A percentile compares a stretch with the other conserved stretches of the same genome.
Conservation (phyloP, 2,797 vertebrate genomes). For the Mormyrus hasselquistii region DNA sequence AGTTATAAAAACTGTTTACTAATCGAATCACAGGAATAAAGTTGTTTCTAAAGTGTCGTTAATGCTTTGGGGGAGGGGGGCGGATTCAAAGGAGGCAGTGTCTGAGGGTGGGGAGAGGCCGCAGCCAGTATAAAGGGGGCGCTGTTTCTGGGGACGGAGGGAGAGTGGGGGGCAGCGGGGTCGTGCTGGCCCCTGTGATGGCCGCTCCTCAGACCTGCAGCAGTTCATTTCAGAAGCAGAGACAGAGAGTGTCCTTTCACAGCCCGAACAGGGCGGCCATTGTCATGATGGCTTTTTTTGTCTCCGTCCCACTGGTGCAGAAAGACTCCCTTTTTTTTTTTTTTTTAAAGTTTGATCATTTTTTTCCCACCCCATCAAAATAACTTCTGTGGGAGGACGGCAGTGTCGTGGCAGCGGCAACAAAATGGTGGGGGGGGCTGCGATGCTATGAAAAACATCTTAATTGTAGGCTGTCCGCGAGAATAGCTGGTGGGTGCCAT, state of each 20-base stretch:
- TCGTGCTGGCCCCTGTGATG: neutral
- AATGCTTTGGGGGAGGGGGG: neutral
- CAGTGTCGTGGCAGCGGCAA: conserved; percentile 10
- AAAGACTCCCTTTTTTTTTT: conserved; percentile 2
- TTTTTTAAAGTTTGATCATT: neutral
- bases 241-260: conserved; percentile 22
- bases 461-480: conserved; percentile 15
- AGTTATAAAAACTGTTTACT: neutral
- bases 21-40: neutral
- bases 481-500: conserved; percentile 16
- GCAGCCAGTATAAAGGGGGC: conserved; percentile 4
- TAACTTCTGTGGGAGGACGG: conserved; percentile 11
- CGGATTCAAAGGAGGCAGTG: conserved; percentile 1
- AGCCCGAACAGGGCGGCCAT: conserved; percentile 20
- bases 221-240: conserved; percentile 14
- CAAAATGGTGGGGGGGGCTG: neutral
- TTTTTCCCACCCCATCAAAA: conserved; percentile 11
- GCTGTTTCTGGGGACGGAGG: conserved; percentile 11
- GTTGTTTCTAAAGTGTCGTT: neutral
- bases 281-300: neutral
- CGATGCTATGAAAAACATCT: conserved; percentile 14
- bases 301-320: neutral
- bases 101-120: neutral
- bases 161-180: neutral
- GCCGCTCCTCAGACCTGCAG: conserved; percentile 2